Percentiles rank a stretch among this genome's conserved stretches.
These are phyloP conservation scores for Arion vulgaris DNA, from an alignment of 1,140 invertebrate species.

Conservation along the genomic window DNA sequence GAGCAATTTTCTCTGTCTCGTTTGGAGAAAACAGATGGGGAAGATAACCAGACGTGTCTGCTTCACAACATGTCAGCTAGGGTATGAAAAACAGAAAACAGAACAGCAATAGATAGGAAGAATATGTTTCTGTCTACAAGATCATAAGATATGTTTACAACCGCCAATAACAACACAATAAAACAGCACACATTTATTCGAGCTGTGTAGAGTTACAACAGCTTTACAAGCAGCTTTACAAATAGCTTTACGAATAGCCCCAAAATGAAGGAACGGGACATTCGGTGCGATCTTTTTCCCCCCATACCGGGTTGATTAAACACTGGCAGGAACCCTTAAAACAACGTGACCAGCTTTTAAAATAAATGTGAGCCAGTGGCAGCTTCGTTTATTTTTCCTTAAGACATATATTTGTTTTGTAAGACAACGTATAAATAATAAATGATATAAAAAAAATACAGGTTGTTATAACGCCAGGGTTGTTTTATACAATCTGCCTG, in stretches of 20 bases:
- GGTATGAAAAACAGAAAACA: background rate
- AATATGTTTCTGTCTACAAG: background rate
- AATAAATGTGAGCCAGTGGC: background rate
- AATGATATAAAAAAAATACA: background rate
- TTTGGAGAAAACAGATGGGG: slow-evolving; percentile 15
- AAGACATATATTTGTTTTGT: background rate
- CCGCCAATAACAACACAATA: background rate
- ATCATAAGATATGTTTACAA: background rate
- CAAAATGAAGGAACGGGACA: background rate
- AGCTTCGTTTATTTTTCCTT: background rate
- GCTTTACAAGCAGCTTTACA: background rate
- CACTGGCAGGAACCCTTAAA: background rate
- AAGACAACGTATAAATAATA: background rate
- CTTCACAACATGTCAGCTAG: background rate
- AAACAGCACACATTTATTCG: background rate
- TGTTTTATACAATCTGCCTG: background rate
- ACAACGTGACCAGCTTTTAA: background rate
- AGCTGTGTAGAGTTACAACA: background rate
- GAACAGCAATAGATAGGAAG: background rate
- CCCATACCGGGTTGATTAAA: background rate
- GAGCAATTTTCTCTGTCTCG: background rate
- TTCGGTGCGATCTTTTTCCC: background rate
- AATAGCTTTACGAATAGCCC: no score
- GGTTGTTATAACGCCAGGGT: background rate
- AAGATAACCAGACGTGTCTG: background rate